Evolutionary conservation across 2,113 vertebrate genomes (phyloP).

Genomic region (Anas platyrhynchos): DNA sequence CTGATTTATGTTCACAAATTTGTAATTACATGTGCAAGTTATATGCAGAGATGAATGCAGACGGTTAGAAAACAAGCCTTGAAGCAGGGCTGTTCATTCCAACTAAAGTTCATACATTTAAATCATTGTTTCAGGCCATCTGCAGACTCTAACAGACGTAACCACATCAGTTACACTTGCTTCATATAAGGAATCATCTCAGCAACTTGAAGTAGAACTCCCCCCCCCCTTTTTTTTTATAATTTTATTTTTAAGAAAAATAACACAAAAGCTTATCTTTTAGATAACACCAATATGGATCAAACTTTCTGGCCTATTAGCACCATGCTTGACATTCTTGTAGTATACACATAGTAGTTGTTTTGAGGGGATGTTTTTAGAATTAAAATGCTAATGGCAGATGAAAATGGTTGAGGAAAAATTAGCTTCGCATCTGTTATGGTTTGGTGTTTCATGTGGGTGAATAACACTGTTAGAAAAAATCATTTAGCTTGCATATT

Average conservation of each 20-base stretch:
- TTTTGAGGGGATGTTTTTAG: conserved; percentile 22
- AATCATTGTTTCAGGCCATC: conserved; percentile 64
- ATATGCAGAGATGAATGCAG: conserved; percentile 50
- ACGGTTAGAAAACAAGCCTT: conserved; percentile 60
- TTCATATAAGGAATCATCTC: conserved; percentile 21
- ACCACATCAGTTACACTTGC: conserved; percentile 32
- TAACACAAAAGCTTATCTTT: not conserved
- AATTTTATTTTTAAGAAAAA: too few relatives aligned
- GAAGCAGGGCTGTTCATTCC: conserved; percentile 58
- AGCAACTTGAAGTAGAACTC: not conserved
- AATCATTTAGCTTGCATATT: conserved; percentile 48
- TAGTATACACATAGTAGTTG: not conserved
- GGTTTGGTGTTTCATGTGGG: conserved; percentile 51
- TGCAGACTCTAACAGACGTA: conserved; percentile 43
- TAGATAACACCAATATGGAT: not conserved
- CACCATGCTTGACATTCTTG: not conserved
- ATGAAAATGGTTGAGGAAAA: conserved; percentile 33
- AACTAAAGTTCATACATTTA: conserved; percentile 62
- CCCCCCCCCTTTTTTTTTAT: not conserved
- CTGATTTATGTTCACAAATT: conserved; percentile 63
- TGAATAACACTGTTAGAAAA: conserved; percentile 57
- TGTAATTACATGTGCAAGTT: conserved; percentile 51
- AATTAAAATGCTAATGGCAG: conserved; percentile 33
- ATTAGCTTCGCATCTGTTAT: conserved; percentile 46
- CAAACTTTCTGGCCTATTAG: conserved; percentile 11